Evolutionary conservation across 2,888 invertebrate genomes (phyloP).

Genomic region (Phoenoteleia sp.): DNA sequence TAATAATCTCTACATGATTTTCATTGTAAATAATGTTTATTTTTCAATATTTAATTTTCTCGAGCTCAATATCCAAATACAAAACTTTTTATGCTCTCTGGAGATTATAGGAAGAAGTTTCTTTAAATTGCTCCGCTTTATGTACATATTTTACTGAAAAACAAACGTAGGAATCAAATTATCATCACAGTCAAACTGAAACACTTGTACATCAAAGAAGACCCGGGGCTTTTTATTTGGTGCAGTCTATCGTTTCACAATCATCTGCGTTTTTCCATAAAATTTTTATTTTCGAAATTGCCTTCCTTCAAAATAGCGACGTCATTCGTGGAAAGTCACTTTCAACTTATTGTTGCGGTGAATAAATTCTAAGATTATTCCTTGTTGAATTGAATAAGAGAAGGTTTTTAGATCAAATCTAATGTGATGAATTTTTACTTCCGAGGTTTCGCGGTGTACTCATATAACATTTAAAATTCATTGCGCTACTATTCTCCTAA

Average conservation of each 20-base stretch:
- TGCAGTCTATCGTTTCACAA: neutral
- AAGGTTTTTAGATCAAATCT: conserved; percentile 27
- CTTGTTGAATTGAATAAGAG: conserved; percentile 4
- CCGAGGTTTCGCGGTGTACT: conserved; percentile 15
- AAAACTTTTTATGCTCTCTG: neutral
- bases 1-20: too few relatives aligned
- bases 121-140: neutral
- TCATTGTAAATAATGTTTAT: too few relatives aligned
- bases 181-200: conserved; percentile 6
- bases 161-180: conserved; percentile 17
- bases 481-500: neutral
- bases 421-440: conserved; percentile 30
- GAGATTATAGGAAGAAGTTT: neutral
- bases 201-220: neutral
- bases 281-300: conserved; percentile 4
- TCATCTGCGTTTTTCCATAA: neutral
- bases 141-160: neutral
- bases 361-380: conserved; percentile 30
- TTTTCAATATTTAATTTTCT: too few relatives aligned
- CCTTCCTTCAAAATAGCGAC: neutral
- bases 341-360: conserved; percentile 24
- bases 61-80: neutral
- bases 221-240: neutral
- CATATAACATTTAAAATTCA: conserved; percentile 28
- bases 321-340: conserved; percentile 6